phyloP scores from a whole-genome alignment of 2,113 vertebrate species.

The Ramphastos sulfuratus region DNA sequence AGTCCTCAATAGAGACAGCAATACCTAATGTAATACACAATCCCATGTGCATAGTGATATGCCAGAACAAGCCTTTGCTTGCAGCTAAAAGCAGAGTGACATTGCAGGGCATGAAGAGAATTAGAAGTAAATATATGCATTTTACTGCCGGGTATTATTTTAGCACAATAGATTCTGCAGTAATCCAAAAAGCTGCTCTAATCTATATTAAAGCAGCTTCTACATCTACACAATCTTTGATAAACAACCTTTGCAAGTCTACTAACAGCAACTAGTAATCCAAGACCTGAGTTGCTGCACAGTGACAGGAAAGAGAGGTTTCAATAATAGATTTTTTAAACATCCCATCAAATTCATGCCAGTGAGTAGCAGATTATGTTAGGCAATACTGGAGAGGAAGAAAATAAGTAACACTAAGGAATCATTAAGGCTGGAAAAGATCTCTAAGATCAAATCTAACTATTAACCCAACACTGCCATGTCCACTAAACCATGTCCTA shows the following conservation, averaged over 20 bases:
- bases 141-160: not conserved
- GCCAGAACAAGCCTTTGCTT: not conserved
- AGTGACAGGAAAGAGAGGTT: not conserved
- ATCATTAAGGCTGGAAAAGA: too few species aligned
- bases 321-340: not conserved
- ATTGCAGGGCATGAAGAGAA: not conserved
- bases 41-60: accelerated
- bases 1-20: not conserved
- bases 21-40: not conserved
- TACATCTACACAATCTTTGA: not conserved
- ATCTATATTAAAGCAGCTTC: not conserved
- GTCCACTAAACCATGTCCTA: too few species aligned
- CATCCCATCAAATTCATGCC: not conserved
- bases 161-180: not conserved
- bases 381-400: not conserved
- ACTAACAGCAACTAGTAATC: not conserved
- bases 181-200: not conserved
- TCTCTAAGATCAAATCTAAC: too few species aligned
- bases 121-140: not conserved
- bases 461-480: too few species aligned
- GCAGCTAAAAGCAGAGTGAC: not conserved
- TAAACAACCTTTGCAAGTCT: not conserved
- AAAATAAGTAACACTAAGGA: not conserved
- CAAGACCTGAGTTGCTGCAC: not conserved
- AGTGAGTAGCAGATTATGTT: not conserved